phyloP scores from a whole-genome alignment of 2,888 invertebrate species.

The Copidosoma aretas region DNA sequence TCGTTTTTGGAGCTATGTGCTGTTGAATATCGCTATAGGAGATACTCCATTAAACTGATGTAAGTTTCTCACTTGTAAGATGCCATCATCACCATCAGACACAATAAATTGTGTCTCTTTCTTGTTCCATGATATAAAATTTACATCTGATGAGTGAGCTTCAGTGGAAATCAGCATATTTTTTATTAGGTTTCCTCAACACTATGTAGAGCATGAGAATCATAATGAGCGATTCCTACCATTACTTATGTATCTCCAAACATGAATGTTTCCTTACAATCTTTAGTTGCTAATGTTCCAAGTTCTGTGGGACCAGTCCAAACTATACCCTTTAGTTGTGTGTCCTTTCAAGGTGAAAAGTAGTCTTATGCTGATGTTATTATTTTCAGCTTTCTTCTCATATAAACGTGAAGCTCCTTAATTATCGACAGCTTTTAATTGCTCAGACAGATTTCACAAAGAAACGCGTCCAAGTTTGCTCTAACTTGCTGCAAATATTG shows the following conservation, averaged over 20 bases:
- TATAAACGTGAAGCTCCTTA: slow-evolving; percentile 69
- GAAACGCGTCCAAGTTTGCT: slow-evolving; percentile 93
- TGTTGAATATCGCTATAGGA: slow-evolving; percentile 95
- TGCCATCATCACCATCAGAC: slow-evolving; percentile 93
- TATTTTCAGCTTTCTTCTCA: slow-evolving; percentile 66
- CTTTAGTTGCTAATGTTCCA: slow-evolving; percentile 93
- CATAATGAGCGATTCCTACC: slow-evolving; percentile 63
- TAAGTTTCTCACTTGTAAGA: slow-evolving; percentile 94
- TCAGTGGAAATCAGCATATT: slow-evolving; percentile 80
- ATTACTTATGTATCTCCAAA: slow-evolving; percentile 84
- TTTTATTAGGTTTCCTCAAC: slow-evolving; percentile 99
- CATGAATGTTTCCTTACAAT: slow-evolving; percentile 92
- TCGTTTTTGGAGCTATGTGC: slow-evolving; percentile 90
- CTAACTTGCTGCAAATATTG: slow-evolving; percentile 88
- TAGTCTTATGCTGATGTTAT: slow-evolving; percentile 69
- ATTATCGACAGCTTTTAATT: slow-evolving; percentile 82
- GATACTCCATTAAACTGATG: slow-evolving; percentile 77
- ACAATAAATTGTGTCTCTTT: slow-evolving; percentile 72
- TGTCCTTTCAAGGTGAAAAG: slow-evolving; percentile 91
- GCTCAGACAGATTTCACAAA: slow-evolving; percentile 87
- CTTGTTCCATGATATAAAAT: slow-evolving; percentile 97
- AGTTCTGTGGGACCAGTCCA: slow-evolving; percentile 88
- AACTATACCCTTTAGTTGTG: slow-evolving; percentile 89
- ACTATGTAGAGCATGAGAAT: slow-evolving; percentile 85
- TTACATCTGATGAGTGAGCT: slow-evolving; percentile 91